Base-by-base conservation (phyloP, 1,140 invertebrate species). In the Ceratina japonica region DNA sequence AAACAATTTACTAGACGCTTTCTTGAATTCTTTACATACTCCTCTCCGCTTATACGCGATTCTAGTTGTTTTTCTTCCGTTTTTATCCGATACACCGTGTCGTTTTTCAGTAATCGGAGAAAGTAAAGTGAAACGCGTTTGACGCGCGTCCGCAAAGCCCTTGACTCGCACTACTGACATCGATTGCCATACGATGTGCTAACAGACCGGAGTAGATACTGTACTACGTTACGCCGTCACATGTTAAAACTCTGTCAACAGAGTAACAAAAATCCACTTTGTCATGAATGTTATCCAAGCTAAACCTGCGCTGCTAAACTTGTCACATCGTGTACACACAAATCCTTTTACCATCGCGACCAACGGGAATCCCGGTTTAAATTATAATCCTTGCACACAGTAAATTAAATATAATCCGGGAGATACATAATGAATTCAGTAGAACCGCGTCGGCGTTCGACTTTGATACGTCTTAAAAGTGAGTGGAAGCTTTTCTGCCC, bases 81-180 rank as follows among this genome's bases (percentile, higher is more conserved):
- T 44, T 73, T 70, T 15, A 70, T n/a, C 7, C 27, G 18, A n/a
- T 10, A 44, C 10, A 44, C 10, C 5, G 2, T 44, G 37, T 44
- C 10, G 37, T 3, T 44, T 44, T 44, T 44, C 10, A 62, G 56
- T 44, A 49, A 62, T 13, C 70, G 13, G 20, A 2, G 16, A 59
- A 12, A 49, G 3, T 2, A 59, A 62, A 3, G 12, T 31, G 1
- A 15, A 16, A n/a, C 31, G 15, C 10, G 13, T 22, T 51, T 31
- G 20, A 10, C 24, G 3, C 0, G 8, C 3, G 71, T 20, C 16
- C 24, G 61, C 12, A 0, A 3, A 10, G 8, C 61, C 3, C 8
- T 70, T 37, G 75, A 76, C 54, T 62, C 37, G 24, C 51, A 61
- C 44, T 22, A 75, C 73, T 66, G 31, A 3, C 10, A 24, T 15